Evolutionary conservation across 2,888 invertebrate species (phyloP).

Genomic region (Smittia sp.): DNA sequence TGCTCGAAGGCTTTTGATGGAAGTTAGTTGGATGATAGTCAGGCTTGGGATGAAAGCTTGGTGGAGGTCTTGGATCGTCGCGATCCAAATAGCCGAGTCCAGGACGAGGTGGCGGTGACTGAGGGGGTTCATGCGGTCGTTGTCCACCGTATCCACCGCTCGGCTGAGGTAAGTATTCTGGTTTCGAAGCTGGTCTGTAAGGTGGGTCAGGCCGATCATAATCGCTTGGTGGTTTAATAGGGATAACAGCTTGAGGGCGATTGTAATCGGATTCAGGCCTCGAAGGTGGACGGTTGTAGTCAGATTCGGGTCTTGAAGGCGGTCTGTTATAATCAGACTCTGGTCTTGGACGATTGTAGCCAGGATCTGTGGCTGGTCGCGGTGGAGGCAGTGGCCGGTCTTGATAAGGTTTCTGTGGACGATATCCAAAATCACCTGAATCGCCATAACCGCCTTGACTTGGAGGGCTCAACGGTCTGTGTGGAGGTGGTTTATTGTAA

Average conservation of each 20-base stretch:
- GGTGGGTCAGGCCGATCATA: slow-evolving; percentile 34
- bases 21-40: slow-evolving; percentile 42
- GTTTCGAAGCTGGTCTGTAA: slow-evolving; percentile 19
- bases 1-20: slow-evolving; percentile 48
- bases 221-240: slow-evolving; percentile 2
- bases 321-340: not conserved
- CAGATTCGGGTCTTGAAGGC: not conserved
- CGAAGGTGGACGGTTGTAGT: not conserved
- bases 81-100: slow-evolving; percentile 37
- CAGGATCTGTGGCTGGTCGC: slow-evolving; percentile 5
- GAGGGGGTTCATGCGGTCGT: not conserved
- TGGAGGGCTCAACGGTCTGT: not conserved
- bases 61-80: slow-evolving; percentile 41
- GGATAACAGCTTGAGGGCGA: not conserved
- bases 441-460: not conserved
- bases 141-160: not conserved
- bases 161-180: slow-evolving; percentile 14
- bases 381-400: slow-evolving; percentile 14
- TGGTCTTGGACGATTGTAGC: not conserved
- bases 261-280: not conserved
- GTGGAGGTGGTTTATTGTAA: slow-evolving; percentile 19
- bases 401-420: not conserved
- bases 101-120: slow-evolving; percentile 16
- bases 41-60: slow-evolving; percentile 13
- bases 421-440: not conserved